Evolutionary conservation across 2,113 vertebrate genomes (phyloP), one percentile per base, ranked within the genome.

Genomic region (Pandion haliaetus): DNA sequence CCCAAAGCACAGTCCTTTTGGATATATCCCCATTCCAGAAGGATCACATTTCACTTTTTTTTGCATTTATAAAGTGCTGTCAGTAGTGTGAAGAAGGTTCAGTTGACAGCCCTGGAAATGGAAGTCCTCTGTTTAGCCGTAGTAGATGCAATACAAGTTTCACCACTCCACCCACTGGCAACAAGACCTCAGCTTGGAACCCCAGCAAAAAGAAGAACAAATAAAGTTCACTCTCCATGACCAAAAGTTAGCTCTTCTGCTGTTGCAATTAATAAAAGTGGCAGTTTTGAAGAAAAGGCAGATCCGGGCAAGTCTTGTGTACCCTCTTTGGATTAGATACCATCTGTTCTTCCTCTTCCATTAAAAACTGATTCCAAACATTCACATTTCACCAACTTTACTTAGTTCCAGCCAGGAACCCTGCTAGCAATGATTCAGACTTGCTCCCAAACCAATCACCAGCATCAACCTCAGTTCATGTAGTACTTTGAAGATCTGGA

Each of bases 81-180:
- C 62, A 61, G n/a, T 76, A 94, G 90, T 87, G 93, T 82, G 84
- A 95, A 93, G 87, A 83, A 89, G 84, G 70, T 49, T 80, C 62
- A 65, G 28, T n/a, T 90, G 93, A 96, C 95, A 97, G 78, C 44
- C 31, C 66, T 95, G 78, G 87, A 97, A 96, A 87, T 65, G 19
- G 31, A 76, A 34, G 44, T 88, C 40, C 66, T 91, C 73, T 87
- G 69, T 40, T 87, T 79, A 90, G 45, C 81, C 16, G 20, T 32
- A 78, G 67, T 45, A 90, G 44, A 94, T 61, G 65, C 21, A 89
- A 54, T 59, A 12, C 38, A 70, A 67, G 44, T 84, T 93, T 95
- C 57, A 93, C 73, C 78, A 82, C 89, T 90, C 70, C 87, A 76
- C 66, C 78, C 93, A 91, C 70, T 85, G 70, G 78, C 91, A 95